Evolutionary conservation across 2,888 invertebrate species (phyloP), one percentile per base, ranked within the genome.

Genomic region (Lissocephala sabroskyi): DNA sequence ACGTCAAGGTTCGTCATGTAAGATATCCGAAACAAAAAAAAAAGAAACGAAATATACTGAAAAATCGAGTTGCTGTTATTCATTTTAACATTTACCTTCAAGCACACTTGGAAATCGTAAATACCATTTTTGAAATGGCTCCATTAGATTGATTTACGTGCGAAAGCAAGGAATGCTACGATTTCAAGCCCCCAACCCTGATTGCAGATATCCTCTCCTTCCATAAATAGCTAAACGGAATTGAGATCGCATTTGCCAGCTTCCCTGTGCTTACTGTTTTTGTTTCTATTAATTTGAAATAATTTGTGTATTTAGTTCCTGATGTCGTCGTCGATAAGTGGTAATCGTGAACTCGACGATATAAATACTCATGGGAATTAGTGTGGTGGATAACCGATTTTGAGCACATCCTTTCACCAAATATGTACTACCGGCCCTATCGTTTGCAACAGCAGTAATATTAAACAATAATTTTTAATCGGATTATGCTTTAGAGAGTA

Each of bases 301-400:
- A 30, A 47, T 37, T 10, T 37, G 19, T 46, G 23, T 46, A 45
- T 90, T 83, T 90, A 91, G 91, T 87, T 88, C 89, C 89, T 87
- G 91, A 91, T 84, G 86, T 85, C 86, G 90, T 91, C 86, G 82
- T 89, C 87, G 88, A 89, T 88, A 90, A 88, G 87, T 90, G 89
- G 90, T 79, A 79, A 62, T 41, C 32, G 43, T n/a, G 35, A 23
- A 52, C 48, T 56, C 57, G 52, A 44, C 53, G 45, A 45, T 59
- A 55, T 52, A 46, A 52, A 42, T n/a, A n/a, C n/a, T n/a, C 45
- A 49, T 47, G 55, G 50, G 55, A 50, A 56, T 56, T 49, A 49
- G 48, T 60, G 70, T 53, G 53, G 57, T 56, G 75, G 74, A 74
- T 56, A 59, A 59, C 75, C 56, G 50, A 59, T 52, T 70, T 68